phyloP scores from a whole-genome alignment of 2,888 invertebrate genomes.

The Agriopis marginaria region DNA sequence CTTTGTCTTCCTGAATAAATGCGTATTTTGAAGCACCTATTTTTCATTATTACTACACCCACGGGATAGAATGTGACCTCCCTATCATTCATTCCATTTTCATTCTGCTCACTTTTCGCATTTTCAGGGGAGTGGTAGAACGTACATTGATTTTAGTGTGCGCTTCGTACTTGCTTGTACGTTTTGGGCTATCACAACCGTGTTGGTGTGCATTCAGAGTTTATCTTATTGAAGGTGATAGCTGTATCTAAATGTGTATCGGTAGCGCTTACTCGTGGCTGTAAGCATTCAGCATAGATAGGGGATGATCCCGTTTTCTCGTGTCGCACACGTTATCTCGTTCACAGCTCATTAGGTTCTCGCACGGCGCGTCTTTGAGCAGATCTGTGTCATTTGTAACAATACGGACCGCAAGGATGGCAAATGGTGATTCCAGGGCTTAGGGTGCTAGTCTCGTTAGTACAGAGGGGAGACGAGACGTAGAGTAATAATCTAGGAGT shows the following conservation, averaged over 20 bases:
- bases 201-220: conserved; percentile 42
- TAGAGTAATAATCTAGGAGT: conserved; percentile 54
- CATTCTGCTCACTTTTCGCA: conserved; percentile 43
- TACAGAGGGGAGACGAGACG: conserved; percentile 62
- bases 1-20: conserved; percentile 79
- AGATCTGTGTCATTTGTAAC: conserved; percentile 82
- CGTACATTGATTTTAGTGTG: conserved; percentile 50
- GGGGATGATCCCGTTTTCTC: conserved; percentile 76
- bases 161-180: conserved; percentile 14
- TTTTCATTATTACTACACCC: conserved; percentile 71
- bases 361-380: conserved; percentile 68
- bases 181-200: conserved; percentile 18
- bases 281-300: conserved; percentile 74
- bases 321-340: conserved; percentile 83
- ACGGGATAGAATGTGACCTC: conserved; percentile 58
- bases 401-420: conserved; percentile 77
- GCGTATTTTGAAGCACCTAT: conserved; percentile 73
- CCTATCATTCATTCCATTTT: conserved; percentile 55
- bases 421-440: conserved; percentile 78
- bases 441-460: conserved; percentile 73
- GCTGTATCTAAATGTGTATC: conserved; percentile 56
- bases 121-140: conserved; percentile 41
- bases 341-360: conserved; percentile 86
- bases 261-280: conserved; percentile 61
- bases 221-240: conserved; percentile 54